These are phyloP conservation scores for Lutjanus argentimaculatus DNA, from an alignment of 2,797 vertebrate genomes.

Conservation along the genomic window DNA sequence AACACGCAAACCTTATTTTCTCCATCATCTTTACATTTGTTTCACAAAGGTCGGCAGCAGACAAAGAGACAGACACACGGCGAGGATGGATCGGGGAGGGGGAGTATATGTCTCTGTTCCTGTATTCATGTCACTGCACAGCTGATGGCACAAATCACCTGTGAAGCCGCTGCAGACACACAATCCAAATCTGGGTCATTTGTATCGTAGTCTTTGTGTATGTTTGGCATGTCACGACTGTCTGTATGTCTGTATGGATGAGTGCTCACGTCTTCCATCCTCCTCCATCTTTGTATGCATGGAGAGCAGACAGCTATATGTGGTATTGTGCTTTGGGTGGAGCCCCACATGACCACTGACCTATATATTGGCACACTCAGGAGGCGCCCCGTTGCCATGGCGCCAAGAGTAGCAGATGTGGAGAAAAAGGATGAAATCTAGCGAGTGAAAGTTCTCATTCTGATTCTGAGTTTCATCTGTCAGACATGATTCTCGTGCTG, in stretches of 20 bases:
- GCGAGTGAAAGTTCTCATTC: slow-evolving; percentile 56
- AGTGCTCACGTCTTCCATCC: slow-evolving; percentile 9
- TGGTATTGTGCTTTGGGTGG: slow-evolving; percentile 66
- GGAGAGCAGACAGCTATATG: slow-evolving; percentile 56
- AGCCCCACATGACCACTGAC: slow-evolving; percentile 75
- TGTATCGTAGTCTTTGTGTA: slow-evolving; percentile 50
- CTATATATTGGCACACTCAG: slow-evolving; percentile 76
- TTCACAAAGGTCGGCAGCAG: slow-evolving; percentile 28
- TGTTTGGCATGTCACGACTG: slow-evolving; percentile 28
- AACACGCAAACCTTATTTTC: slow-evolving; percentile 34
- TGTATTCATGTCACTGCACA: slow-evolving; percentile 62
- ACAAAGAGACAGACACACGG: slow-evolving; percentile 39
- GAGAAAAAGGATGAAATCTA: slow-evolving; percentile 36
- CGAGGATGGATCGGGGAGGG: not conserved
- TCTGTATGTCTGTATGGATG: slow-evolving; percentile 31
- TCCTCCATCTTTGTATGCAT: slow-evolving; percentile 51
- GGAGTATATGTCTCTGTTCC: slow-evolving; percentile 16
- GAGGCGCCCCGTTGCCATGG: slow-evolving; percentile 73
- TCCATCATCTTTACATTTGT: slow-evolving; percentile 12
- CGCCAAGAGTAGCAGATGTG: slow-evolving; percentile 55
- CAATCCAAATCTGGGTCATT: slow-evolving; percentile 71
- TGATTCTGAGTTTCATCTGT: slow-evolving; percentile 22
- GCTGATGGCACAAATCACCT: slow-evolving; percentile 68
- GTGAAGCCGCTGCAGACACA: slow-evolving; percentile 53
- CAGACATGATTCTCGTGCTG: slow-evolving; percentile 36